Conservation (phyloP, 2,113 vertebrate genomes). For the Hassar affinis region DNA sequence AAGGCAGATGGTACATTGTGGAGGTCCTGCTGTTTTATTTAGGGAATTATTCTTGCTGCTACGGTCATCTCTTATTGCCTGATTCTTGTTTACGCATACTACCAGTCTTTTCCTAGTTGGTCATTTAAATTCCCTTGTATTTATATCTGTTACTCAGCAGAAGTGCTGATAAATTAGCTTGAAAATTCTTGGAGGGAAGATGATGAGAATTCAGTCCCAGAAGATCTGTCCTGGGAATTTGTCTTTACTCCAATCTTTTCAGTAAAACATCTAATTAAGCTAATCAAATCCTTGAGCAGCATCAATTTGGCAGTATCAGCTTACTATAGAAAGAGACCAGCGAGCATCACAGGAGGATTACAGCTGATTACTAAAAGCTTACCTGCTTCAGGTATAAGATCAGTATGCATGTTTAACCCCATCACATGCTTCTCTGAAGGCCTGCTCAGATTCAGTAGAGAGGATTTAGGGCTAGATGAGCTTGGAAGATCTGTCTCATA, state of each 20-base stretch:
- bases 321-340: background rate
- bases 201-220: background rate
- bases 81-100: conserved; percentile 27
- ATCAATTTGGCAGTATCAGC: background rate
- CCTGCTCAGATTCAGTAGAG: background rate
- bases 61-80: conserved; percentile 36
- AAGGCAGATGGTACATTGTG: conserved; percentile 45
- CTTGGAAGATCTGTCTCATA: background rate
- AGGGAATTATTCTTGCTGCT: conserved; percentile 43
- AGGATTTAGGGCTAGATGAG: background rate
- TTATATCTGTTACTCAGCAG: conserved; percentile 14
- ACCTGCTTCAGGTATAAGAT: background rate
- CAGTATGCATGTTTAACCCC: conserved; percentile 19
- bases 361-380: background rate
- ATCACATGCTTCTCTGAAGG: conserved; percentile 1
- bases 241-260: conserved; percentile 18
- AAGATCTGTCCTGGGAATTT: conserved; percentile 3
- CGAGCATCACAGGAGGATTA: background rate
- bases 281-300: conserved; percentile 10
- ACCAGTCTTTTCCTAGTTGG: conserved; percentile 47
- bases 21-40: conserved; percentile 45
- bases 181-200: background rate
- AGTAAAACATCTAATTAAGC: conserved; percentile 30
- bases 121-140: conserved; percentile 13
- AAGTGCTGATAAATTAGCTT: conserved; percentile 3